These are phyloP conservation scores for Anguilla pacifica DNA, from an alignment of 2,797 vertebrate genomes.

Conservation along the genomic window DNA sequence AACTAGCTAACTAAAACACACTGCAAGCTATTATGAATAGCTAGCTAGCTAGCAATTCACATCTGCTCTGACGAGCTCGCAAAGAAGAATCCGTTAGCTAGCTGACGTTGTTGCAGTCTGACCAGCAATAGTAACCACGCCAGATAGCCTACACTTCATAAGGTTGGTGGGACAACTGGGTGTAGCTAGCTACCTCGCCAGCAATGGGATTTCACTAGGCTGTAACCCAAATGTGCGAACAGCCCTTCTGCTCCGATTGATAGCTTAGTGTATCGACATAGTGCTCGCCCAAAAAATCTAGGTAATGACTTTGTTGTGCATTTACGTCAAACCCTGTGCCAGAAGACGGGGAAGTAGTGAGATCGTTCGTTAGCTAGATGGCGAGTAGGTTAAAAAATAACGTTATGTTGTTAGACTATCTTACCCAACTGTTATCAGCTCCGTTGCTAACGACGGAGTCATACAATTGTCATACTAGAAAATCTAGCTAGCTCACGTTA, in stretches of 20 bases:
- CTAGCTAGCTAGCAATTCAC: not conserved
- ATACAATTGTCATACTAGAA: not conserved
- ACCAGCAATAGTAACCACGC: not conserved
- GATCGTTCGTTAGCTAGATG: not conserved
- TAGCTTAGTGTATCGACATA: not conserved
- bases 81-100: not conserved
- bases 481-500: not conserved
- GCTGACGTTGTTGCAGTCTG: not conserved
- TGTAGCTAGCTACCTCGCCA: not conserved
- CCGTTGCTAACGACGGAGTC: not conserved
- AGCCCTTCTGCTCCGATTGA: not conserved
- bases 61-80: not conserved
- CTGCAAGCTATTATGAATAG: not conserved
- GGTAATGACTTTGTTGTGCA: not conserved
- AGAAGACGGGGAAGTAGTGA: not conserved
- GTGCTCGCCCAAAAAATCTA: not conserved
- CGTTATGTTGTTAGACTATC: not conserved
- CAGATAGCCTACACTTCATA: not conserved
- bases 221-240: not conserved
- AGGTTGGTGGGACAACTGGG: not conserved
- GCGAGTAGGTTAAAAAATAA: not conserved
- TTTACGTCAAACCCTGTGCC: not conserved
- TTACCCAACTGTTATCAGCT: not conserved
- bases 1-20: not conserved
- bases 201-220: not conserved